Percentiles rank a stretch among this genome's conserved stretches.
phyloP scores from a whole-genome alignment of 1,140 invertebrate species.

The Charaxes varanes region DNA sequence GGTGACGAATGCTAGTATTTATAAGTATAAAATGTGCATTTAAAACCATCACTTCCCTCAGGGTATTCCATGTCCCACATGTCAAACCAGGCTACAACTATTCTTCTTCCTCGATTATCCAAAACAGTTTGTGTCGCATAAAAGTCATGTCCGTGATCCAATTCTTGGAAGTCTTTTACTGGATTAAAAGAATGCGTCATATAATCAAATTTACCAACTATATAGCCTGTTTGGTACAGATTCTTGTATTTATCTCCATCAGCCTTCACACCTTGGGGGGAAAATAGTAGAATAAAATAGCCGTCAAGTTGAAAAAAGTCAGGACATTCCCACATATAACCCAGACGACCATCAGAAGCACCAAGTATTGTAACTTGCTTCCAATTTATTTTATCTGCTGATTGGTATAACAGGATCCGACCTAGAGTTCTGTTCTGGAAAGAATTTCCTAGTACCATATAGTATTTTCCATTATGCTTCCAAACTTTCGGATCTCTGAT shows the following conservation, averaged over 20 bases:
- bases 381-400: constrained; percentile 48
- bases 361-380: constrained; percentile 35
- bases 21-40: too few species aligned
- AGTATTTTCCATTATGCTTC: constrained; percentile 48
- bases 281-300: constrained; percentile 49
- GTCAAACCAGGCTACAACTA: constrained; percentile 58
- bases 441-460: constrained; percentile 60
- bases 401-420: constrained; percentile 44
- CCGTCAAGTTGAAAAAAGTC: constrained; percentile 56
- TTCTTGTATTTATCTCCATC: constrained; percentile 57
- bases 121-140: constrained; percentile 60
- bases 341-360: constrained; percentile 44
- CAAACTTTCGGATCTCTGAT: constrained; percentile 65
- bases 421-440: constrained; percentile 30
- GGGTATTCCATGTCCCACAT: constrained; percentile 60
- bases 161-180: constrained; percentile 40
- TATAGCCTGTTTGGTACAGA: constrained; percentile 57
- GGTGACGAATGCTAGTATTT: too few species aligned
- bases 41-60: constrained; percentile 44
- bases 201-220: constrained; percentile 54
- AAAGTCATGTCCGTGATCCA: constrained; percentile 62
- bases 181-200: constrained; percentile 33
- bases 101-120: constrained; percentile 28
- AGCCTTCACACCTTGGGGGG: constrained; percentile 54
- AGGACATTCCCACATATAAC: constrained; percentile 64